Percentiles rank a stretch among this genome's conserved stretches.
phyloP scores from a whole-genome alignment of 2,888 invertebrate genomes.

The Apeira syringaria region DNA sequence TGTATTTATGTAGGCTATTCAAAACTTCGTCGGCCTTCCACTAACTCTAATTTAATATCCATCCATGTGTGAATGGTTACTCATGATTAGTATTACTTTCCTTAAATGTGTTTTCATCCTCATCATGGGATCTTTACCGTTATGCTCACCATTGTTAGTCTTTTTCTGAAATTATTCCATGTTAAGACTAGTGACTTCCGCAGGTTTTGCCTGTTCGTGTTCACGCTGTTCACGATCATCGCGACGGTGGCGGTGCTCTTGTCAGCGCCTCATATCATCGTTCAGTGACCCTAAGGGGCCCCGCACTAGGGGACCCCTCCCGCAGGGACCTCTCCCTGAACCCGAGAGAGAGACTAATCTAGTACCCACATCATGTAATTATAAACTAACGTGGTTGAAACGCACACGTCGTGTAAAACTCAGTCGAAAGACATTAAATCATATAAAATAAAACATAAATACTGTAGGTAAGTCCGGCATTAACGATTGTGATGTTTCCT shows the following conservation, averaged over 20 bases:
- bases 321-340: constrained; percentile 20
- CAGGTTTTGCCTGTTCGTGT: constrained; percentile 97
- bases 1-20: too few relatives aligned
- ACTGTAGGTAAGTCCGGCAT: constrained; percentile 67
- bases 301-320: constrained; percentile 29
- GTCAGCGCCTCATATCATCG: constrained; percentile 97
- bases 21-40: too few relatives aligned
- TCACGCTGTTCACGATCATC: constrained; percentile 96
- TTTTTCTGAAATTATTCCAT: too few relatives aligned
- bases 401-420: constrained; percentile 69
- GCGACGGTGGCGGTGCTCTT: constrained; percentile 96
- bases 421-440: constrained; percentile 71
- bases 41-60: too few relatives aligned
- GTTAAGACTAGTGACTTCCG: constrained; percentile 37
- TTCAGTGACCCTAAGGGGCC: constrained; percentile 85
- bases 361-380: constrained; percentile 28
- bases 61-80: too few relatives aligned
- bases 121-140: too few relatives aligned
- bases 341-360: constrained; percentile 73
- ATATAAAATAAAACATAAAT: constrained; percentile 46
- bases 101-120: too few relatives aligned
- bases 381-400: constrained; percentile 65
- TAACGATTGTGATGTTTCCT: constrained; percentile 78
- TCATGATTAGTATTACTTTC: too few relatives aligned
- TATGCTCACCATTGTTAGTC: too few relatives aligned